Evolutionary conservation across 2,888 invertebrate species (phyloP), one percentile per base, ranked within the genome.

Genomic region (Stenolophus ochropezus): DNA sequence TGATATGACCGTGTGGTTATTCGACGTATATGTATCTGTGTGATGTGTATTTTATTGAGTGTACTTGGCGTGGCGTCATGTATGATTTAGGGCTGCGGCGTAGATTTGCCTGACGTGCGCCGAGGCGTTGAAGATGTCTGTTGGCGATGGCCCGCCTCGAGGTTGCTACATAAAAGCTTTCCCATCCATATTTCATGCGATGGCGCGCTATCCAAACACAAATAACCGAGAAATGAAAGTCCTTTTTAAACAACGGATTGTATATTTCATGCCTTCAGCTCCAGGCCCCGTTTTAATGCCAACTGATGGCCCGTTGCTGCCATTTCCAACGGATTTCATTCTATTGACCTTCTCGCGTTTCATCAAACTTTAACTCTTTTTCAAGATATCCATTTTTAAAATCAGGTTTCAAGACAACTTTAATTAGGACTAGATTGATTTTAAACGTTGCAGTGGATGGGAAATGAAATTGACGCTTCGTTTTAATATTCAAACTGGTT

Each of bases 171-270:
- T 73, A 73, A 73, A 73, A 73, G 73, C 73, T 73, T 73, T 73
- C 11, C 47, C 47, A 5, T 73, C 20, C 47, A 73, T 73, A 73
- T 73, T 73, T 73, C 49, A 73, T 51, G 73, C 49, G 73, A 73
- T 73, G 73, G 73, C 23, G 21, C 73, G 73, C 73, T 69, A 23
- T 73, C 61, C 42, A 77, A 61, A 47, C 56, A 77, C 77, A 61
- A 61, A 77, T 61, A 58, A 77, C 77, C 42, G 58, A 61, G 47
- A 77, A 77, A 77, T 77, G 77, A 77, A 77, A 77, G 77, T 77
- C 77, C 77, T 47, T 77, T 77, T 77, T 77, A 77, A 61, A 77
- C 42, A 61, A 56, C 58, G 61, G 77, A 77, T 58, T 77, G 61
- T 42, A 77, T 77, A 21, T 77, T 77, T 77, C 47, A 77, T 61